Evolutionary conservation across 2,888 invertebrate species (phyloP).

Genomic region (Ptychoptera contaminata): DNA sequence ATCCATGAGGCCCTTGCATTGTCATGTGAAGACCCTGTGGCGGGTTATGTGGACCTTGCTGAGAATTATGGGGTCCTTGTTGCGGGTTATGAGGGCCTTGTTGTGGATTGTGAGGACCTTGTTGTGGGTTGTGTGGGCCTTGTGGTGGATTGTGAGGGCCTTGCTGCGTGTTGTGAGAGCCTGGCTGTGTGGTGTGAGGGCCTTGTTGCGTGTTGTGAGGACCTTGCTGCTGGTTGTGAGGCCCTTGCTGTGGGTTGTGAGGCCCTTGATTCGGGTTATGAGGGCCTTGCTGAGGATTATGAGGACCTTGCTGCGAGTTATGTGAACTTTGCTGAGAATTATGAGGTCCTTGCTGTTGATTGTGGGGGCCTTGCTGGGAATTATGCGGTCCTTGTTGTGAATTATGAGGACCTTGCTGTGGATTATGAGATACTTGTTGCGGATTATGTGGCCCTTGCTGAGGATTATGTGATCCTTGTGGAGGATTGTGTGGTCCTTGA

Average conservation of each 20-base stretch:
- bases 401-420: conserved; percentile 16
- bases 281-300: conserved; percentile 13
- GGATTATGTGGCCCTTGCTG: conserved; percentile 14
- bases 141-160: conserved; percentile 20
- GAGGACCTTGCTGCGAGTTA: conserved; percentile 15
- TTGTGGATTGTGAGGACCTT: conserved; percentile 26
- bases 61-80: conserved; percentile 14
- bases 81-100: conserved; percentile 14
- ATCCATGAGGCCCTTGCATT: conserved; percentile 14
- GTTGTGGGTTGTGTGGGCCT: background rate
- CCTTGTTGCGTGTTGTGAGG: conserved; percentile 15
- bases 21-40: conserved; percentile 15
- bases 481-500: conserved; percentile 13
- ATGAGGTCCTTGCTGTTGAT: conserved; percentile 16
- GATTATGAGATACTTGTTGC: conserved; percentile 26
- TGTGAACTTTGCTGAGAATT: conserved; percentile 19
- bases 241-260: conserved; percentile 15
- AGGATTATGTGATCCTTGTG: conserved; percentile 12
- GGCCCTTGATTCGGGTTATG: conserved; percentile 16
- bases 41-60: conserved; percentile 15
- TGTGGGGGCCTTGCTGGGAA: conserved; percentile 12
- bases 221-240: conserved; percentile 15
- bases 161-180: conserved; percentile 18
- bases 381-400: conserved; percentile 18
- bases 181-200: conserved; percentile 14